Evolutionary conservation across 2,888 invertebrate species (phyloP), one percentile per base, ranked within the genome.

Genomic region (Ectobius pallidus): DNA sequence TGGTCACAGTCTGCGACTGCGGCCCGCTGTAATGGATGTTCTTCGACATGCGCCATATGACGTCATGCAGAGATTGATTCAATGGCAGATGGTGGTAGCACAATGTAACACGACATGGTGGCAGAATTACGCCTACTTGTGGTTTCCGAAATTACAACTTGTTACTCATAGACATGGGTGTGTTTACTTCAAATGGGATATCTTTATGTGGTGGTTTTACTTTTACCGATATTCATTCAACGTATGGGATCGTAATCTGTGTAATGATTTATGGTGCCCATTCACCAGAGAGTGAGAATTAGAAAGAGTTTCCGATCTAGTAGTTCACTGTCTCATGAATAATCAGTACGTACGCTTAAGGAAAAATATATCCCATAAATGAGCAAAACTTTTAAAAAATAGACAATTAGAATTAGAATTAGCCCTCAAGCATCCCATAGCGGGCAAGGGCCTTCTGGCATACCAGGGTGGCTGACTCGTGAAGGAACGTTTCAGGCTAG

Each of bases 41-140:
- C 58, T 58, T 58, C 30, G 58, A 58, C 58, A 58, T 58, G 30
- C 32, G 30, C 30, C 58, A 58, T 58, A 30, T 58, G 58, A 58
- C 58, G 58, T 58, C 58, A 58, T 30, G 30, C 58, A 7, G 46
- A 46, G 58, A 58, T 58, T 58, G 58, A 58, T 58, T 58, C 58
- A 30, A 30, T 58, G 58, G 32, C 58, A 58, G 27, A 58, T 58
- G 58, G 58, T 58, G 58, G 58, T 32, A 58, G 32, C 16, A 32
- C 32, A 58, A 58, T 58, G 22, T 58, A 58, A 30, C 58, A n/a
- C 58, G 32, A 30, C n/a, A 58, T 58, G 58, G 58, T 58, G 30
- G 30, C 58, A 58, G 30, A 30, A 58, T 58, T 58, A 32, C 58
- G 58, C 58, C 58, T 58, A 58, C 58, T 58, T 58, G 58, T 58